Base-by-base conservation (phyloP, 1,140 invertebrate species). In the Zaprionus inermis region DNA sequence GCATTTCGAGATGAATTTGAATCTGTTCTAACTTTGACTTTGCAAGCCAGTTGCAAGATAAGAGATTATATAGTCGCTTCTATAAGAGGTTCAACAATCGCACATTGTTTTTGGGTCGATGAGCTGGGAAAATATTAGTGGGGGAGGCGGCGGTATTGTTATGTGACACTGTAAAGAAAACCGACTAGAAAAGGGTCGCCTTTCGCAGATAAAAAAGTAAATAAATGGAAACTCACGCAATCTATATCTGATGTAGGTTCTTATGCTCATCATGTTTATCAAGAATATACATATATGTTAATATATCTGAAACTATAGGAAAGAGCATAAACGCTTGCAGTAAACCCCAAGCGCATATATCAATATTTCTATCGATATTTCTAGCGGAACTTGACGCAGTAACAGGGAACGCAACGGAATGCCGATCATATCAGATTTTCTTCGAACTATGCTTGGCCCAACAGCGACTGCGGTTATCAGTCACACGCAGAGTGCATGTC, bases 401-500 rank as follows among this genome's bases (percentile, higher is more conserved):
- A 49, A 49, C 20, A 49, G 44, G 11, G 11, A 49, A 49, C 16
- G 1, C 18, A 3, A 18, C 18, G 10, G 41, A 46, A 18, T 18
- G 16, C n/a, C 41, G 16, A n/a, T n/a, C 44, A 46, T 49, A 49
- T 49, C 18, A 49, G 18, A 49, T 22, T 18, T 49, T 38, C 36
- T 38, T 44, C 38, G 20, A 22, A 3, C 18, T 49, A 22, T 4
- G 18, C 44, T 22, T 11, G 18, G 18, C 1, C 44, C 44, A 9
- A n/a, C n/a, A n/a, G n/a, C n/a, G n/a, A n/a, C n/a, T 16, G 7
- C n/a, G 44, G 44, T 49, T 49, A 49, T 49, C 32, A 34, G 32
- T 56, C 69, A 72, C 63, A 28, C 51, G 24, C 34, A 58, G 10
- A 6, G 16, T 34, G 55, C 55, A 54, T 59, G 70, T 67, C 36